Evolutionary conservation across 2,113 vertebrate species (phyloP).

Genomic region (Apodemus sylvaticus): DNA sequence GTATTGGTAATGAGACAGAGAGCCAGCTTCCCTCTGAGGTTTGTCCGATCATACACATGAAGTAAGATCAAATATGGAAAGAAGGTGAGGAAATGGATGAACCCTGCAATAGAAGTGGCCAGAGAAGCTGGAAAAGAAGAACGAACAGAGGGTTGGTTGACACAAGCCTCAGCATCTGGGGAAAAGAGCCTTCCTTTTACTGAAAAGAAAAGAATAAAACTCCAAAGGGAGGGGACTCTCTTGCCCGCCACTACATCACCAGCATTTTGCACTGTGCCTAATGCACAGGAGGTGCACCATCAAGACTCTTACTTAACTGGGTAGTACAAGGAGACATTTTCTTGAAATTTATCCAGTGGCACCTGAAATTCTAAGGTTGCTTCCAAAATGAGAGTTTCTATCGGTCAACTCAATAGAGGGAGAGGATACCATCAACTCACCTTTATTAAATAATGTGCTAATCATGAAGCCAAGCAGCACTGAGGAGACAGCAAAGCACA

Average conservation of each 20-base stretch:
- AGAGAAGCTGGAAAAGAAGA: constrained; percentile 37
- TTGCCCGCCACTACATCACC: background rate
- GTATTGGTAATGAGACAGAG: constrained; percentile 36
- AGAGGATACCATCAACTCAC: constrained; percentile 80
- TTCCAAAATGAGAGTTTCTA: background rate
- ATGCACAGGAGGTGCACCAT: background rate
- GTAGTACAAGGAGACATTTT: background rate
- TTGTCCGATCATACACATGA: accelerated
- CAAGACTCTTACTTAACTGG: background rate
- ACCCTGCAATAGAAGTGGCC: constrained; percentile 11
- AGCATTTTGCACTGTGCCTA: background rate
- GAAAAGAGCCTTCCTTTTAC: background rate
- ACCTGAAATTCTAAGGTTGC: background rate
- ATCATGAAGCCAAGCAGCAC: constrained; percentile 97
- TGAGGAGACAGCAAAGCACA: constrained; percentile 89
- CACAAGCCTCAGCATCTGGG: background rate
- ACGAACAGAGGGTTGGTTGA: background rate
- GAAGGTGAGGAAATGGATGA: constrained; percentile 30
- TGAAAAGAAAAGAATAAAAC: background rate
- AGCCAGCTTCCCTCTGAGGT: background rate
- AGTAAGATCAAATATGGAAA: background rate
- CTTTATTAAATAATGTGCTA: constrained; percentile 94
- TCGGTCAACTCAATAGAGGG: background rate
- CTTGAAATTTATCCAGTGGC: background rate
- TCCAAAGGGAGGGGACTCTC: background rate